Base-by-base conservation (phyloP, 2,113 vertebrate genomes). In the Gobio gobio region DNA sequence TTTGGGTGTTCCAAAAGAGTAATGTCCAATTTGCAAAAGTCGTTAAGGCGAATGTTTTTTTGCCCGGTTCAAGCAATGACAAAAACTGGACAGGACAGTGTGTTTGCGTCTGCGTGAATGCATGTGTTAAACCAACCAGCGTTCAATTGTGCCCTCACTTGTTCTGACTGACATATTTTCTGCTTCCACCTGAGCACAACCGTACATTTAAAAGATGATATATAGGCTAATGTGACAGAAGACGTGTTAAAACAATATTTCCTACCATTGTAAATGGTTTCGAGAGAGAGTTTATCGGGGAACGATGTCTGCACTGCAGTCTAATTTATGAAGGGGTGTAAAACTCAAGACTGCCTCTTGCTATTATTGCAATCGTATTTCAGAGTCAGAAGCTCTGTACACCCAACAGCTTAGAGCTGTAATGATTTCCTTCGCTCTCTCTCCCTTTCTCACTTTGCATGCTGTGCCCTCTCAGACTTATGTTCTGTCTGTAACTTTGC, bases 11-110 rank as follows among this genome's bases (percentile, higher is more conserved):
- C 93, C 88, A 47, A 90, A 91, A 90, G 87, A 92, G 90, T 93
- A 90, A 88, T 91, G 91, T 93, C 92, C 92, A 94, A 93, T 93
- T 94, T 94, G 91, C 91, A 91, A 93, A 93, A 92, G 89, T 92
- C 56, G 83, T 93, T 91, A 92, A 91, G 89, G 76, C 78, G 84
- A 90, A 89, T 92, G 85, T 88, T 90, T 91, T 51, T 91, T 56
- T 78, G 20, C 51, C 64, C 90, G 91, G 89, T 92, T 88, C 66
- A 81, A 91, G 85, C 89, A 90, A 90, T n/a, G 70, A 90, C 90
- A 90, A 90, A 85, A 86, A 86, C 64, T 82, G 84, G 33, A 78
- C 75, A 43, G 26, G 9, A 72, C 13, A 54, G 40, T 7, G 24
- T 59, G 49, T 80, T 18, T 82, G 63, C 59, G 29, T 86, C 40